Evolutionary conservation across 2,888 invertebrate species (phyloP).

Genomic region (Trichogramma evanescens): DNA sequence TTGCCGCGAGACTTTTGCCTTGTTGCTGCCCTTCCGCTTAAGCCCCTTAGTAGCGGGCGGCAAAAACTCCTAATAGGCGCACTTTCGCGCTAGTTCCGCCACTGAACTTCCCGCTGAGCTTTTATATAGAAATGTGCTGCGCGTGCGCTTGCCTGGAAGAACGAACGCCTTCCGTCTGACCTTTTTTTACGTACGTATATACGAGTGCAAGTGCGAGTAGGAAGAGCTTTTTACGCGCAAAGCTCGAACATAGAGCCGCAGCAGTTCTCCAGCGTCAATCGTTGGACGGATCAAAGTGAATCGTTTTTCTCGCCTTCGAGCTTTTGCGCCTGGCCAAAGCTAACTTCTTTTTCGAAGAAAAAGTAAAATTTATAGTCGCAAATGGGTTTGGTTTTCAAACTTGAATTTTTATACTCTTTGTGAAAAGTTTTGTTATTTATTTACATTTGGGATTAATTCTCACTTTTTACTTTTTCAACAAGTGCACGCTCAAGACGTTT

Average conservation of each 20-base stretch:
- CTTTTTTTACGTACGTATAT: neutral
- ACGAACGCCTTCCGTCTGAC: neutral
- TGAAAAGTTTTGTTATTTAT: no score
- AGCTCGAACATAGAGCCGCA: no score
- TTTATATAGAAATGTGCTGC: neutral
- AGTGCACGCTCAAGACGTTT: no score
- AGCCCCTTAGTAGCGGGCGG: neutral
- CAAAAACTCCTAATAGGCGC: neutral
- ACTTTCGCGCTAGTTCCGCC: neutral
- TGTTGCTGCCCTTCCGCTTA: neutral
- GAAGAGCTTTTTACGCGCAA: no score
- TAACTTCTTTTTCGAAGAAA: no score
- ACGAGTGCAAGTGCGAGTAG: no score
- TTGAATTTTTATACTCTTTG: no score
- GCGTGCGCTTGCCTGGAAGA: neutral
- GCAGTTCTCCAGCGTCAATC: neutral
- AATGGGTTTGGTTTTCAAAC: no score
- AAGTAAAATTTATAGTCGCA: no score
- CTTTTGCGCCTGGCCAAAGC: neutral
- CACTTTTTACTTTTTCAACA: no score
- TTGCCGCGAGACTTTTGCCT: slow-evolving; percentile 10
- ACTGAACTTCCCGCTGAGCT: neutral
- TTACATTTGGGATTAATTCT: no score
- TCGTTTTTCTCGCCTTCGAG: slow-evolving; percentile 13
- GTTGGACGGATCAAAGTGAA: slow-evolving; percentile 13